These are phyloP conservation scores for Lumbricus terrestris DNA, from an alignment of 2,888 invertebrate genomes.

Conservation along the genomic window DNA sequence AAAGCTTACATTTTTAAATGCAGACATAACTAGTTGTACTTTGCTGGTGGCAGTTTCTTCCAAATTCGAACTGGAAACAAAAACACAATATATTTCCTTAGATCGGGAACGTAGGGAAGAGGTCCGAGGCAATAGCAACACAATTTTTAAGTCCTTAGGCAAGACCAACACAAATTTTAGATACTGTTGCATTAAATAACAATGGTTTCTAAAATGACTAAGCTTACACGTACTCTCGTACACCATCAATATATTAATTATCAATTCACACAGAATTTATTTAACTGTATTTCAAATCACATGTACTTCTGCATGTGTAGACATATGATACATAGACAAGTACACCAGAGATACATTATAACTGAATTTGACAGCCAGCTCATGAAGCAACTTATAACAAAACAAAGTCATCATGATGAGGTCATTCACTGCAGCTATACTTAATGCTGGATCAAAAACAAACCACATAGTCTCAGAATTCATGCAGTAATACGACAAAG, in stretches of 20 bases:
- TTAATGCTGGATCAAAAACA: too few species aligned
- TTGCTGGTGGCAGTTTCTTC: not conserved
- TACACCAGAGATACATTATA: not conserved
- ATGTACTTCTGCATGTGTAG: not conserved
- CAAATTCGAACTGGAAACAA: conserved; percentile 14
- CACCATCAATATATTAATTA: too few species aligned
- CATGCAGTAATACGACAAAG: too few species aligned
- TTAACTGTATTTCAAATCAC: not conserved
- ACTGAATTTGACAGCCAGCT: not conserved
- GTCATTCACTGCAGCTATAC: not conserved
- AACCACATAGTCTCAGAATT: too few species aligned
- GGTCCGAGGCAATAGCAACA: not conserved
- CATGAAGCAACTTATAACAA: not conserved
- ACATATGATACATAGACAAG: too few species aligned
- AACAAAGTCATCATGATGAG: not conserved
- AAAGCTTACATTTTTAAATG: not conserved
- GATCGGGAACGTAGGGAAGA: not conserved
- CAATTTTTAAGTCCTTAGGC: not conserved
- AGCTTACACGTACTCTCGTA: not conserved
- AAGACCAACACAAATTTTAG: too few species aligned
- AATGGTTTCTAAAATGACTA: not conserved
- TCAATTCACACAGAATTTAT: not conserved
- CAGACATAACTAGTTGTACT: not conserved
- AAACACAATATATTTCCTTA: not conserved
- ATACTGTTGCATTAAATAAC: not conserved